These are phyloP conservation scores for Corythucha ciliata DNA, from an alignment of 2,888 invertebrate species.

Conservation along the genomic window DNA sequence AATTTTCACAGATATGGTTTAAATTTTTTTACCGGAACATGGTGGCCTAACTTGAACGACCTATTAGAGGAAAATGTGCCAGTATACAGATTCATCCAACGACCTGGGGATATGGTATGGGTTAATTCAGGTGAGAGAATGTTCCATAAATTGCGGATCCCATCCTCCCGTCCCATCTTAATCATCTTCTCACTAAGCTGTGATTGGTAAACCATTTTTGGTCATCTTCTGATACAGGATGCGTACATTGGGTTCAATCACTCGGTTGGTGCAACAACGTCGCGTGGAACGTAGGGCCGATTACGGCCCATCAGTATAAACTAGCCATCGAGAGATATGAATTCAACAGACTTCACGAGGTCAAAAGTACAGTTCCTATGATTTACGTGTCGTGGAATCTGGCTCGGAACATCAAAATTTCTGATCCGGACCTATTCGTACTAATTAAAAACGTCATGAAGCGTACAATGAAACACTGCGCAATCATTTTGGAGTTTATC, in stretches of 20 bases:
- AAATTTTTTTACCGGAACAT: slow-evolving; percentile 92
- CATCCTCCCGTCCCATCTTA: neutral
- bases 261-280: slow-evolving; percentile 99
- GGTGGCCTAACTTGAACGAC: slow-evolving; percentile 98
- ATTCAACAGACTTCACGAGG: slow-evolving; percentile 95
- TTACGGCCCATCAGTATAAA: slow-evolving; percentile 85
- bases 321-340: slow-evolving; percentile 93
- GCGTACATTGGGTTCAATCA: slow-evolving; percentile 93
- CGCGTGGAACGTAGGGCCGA: slow-evolving; percentile 98
- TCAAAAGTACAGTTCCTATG: slow-evolving; percentile 98
- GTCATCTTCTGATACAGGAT: slow-evolving; percentile 43
- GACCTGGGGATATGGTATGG: slow-evolving; percentile 98
- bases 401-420: slow-evolving; percentile 91
- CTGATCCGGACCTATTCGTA: slow-evolving; percentile 79
- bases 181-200: neutral
- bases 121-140: slow-evolving; percentile 72
- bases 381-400: slow-evolving; percentile 97
- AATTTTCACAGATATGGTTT: slow-evolving; percentile 60
- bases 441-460: slow-evolving; percentile 74
- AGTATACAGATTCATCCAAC: slow-evolving; percentile 89
- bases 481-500: slow-evolving; percentile 76
- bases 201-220: neutral
- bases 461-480: slow-evolving; percentile 80
- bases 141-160: neutral
- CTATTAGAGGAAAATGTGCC: slow-evolving; percentile 91